Base-by-base conservation (phyloP, 2,797 vertebrate species). In the Salmo trutta region DNA sequence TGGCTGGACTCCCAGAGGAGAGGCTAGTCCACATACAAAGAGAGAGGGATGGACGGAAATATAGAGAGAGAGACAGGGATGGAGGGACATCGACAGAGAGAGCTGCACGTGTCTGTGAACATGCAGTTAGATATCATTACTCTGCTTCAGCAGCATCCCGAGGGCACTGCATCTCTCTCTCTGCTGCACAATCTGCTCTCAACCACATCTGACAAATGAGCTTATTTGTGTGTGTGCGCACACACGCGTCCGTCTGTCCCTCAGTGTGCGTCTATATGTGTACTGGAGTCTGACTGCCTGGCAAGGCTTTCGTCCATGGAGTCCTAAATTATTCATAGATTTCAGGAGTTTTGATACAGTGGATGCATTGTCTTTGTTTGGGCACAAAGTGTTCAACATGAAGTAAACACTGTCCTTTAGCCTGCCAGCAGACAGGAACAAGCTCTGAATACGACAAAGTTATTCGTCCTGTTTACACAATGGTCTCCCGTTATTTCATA, bases 251-350 rank as follows among this genome's bases (percentile, higher is more conserved):
- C 52, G 14, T 74, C 24, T 67, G 64, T 75, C 66, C 41, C 41
- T 47, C 76, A 84, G 83, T 27, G 29, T 53, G 36, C 5, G 66
- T 75, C 68, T 14, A 56, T 64, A n/a, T 67, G 66, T 21, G 24
- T 72, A 12, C 41, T 47, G 0, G 10, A 3, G 41, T 73, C 74
- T 53, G 33, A 69, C 33, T 66, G 29, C 81, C 80, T 75, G 19
- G 36, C 33, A 36, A 36, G 67, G 7, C 67, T 36, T 69, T 41
- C 8, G n/a, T 69, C 7, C 36, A 54, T 54, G 53, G 53, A 47
- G 0, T 10, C 41, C 41, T 24, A 31, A 21, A 10, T 69, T 33
- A 68, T 68, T 41, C 12, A 68, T 19, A 17, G 31, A 68, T 36
- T 0, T 36, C n/a, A 69, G 56, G 56, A 59, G 21, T 65, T 65